These are phyloP conservation scores for Chlamydotis undulata DNA, from an alignment of 2,113 vertebrate species.

Conservation along the genomic window DNA sequence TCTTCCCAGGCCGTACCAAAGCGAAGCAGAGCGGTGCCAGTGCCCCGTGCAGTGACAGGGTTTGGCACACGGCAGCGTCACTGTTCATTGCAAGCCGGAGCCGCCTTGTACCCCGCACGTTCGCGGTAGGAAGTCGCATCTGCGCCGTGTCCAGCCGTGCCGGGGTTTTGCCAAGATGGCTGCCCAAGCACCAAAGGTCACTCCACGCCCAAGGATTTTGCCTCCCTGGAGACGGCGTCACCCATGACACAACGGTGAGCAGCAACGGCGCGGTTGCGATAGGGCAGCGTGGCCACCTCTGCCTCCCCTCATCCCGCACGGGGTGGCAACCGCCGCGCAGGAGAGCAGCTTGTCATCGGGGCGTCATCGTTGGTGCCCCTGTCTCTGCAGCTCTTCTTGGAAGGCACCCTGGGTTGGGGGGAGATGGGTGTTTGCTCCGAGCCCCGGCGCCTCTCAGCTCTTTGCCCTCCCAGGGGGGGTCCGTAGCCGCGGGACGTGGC, in stretches of 20 bases:
- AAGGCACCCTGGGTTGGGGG: not conserved
- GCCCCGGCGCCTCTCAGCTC: fast-evolving
- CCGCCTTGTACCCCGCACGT: not conserved
- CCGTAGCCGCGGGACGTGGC: fast-evolving
- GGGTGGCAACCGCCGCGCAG: not conserved
- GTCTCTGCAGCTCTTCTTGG: not conserved
- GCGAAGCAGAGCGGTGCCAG: not conserved
- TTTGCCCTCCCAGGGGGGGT: not conserved
- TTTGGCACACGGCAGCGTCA: not conserved
- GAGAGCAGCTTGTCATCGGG: not conserved
- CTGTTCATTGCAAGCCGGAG: fast-evolving
- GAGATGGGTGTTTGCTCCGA: not conserved
- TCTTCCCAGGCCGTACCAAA: not conserved
- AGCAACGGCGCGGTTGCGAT: not conserved
- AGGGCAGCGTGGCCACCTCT: not conserved
- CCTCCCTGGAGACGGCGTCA: not conserved
- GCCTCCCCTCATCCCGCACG: not conserved
- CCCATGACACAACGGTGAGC: fast-evolving
- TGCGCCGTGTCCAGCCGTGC: fast-evolving
- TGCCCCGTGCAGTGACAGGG: fast-evolving
- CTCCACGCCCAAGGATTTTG: not conserved
- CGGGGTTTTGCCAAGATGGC: not conserved
- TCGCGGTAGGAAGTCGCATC: not conserved
- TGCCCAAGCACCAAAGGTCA: not conserved
- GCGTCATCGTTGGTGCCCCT: fast-evolving